phyloP scores from a whole-genome alignment of 2,888 invertebrate genomes.

The Melanargia galathea region DNA sequence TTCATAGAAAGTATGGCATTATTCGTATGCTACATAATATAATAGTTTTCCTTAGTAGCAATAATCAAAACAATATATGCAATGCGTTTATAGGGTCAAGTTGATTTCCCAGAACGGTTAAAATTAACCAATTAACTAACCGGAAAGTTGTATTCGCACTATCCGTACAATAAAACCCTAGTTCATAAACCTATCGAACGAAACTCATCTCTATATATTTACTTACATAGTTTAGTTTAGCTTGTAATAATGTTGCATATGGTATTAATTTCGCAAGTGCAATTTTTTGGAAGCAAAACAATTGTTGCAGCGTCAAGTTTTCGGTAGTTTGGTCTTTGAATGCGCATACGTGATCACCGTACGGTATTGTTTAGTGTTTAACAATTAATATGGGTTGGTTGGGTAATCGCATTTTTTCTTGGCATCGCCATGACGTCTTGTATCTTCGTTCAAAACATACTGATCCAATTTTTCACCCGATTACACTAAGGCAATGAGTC shows the following conservation, averaged over 20 bases:
- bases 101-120: slow-evolving; percentile 38
- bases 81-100: slow-evolving; percentile 21
- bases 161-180: slow-evolving; percentile 22
- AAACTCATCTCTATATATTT: background rate
- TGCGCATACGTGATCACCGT: slow-evolving; percentile 8
- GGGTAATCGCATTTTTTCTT: background rate
- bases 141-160: slow-evolving; percentile 39
- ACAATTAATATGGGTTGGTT: background rate
- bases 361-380: slow-evolving; percentile 1
- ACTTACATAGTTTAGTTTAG: background rate
- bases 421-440: too few species aligned
- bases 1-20: background rate
- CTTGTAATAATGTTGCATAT: background rate
- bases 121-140: slow-evolving; percentile 44
- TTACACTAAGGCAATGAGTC: too few species aligned
- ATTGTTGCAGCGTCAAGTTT: slow-evolving; percentile 4
- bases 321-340: background rate
- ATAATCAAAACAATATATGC: background rate
- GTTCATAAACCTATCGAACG: background rate
- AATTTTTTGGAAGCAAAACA: slow-evolving; percentile 19
- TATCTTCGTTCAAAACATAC: too few species aligned
- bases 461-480: too few species aligned
- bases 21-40: background rate
- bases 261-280: slow-evolving; percentile 10
- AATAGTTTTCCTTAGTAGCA: background rate